Evolutionary conservation across 2,797 vertebrate genomes (phyloP), one percentile per base, ranked within the genome.

Genomic region (Pipistrellus kuhlii): DNA sequence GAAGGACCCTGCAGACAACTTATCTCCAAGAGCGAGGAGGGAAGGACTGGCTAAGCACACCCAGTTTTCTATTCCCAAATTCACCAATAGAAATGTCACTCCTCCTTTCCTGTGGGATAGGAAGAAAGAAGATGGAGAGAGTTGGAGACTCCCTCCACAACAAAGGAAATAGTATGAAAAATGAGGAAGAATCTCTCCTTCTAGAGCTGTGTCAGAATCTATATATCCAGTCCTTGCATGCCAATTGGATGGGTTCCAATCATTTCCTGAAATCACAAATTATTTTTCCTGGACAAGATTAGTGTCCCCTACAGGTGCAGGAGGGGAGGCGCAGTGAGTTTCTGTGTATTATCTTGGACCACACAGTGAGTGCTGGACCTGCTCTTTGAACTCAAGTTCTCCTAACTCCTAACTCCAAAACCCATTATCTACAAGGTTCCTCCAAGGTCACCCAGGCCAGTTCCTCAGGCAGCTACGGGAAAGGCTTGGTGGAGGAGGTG

Each of bases 311-410:
- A 10, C 6, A 73, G 66, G 51, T 57, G 77, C 44, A 71, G 62
- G 83, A 80, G 88, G 4, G 46, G 64, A 46, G 85, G 62, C 14
- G 81, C 25, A 3, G 13, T 23, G 32, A 62, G 8, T 25, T n/a
- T 38, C 82, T 18, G 13, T 4, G 7, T 12, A 35, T 68, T 75
- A n/a, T 35, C 32, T 27, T 5, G 62, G 32, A 84, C 68, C 25
- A 11, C 15, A 17, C 38, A 41, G n/a, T 44, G n/a, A 57, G 35
- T 48, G 88, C 53, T 30, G 44, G 86, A 51, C n/a, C 68, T 69
- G 53, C 9, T 25, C 55, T 97, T 90, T 76, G 71, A 88, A 23
- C 87, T 92, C 82, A 85, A 2, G 23, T 72, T 93, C 62, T 82
- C 21, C 75, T 62, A 30, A 68, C 35, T 73, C 38, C 23, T 20